Base-by-base conservation (phyloP, 2,888 invertebrate species). In the Ellobium chinense region DNA sequence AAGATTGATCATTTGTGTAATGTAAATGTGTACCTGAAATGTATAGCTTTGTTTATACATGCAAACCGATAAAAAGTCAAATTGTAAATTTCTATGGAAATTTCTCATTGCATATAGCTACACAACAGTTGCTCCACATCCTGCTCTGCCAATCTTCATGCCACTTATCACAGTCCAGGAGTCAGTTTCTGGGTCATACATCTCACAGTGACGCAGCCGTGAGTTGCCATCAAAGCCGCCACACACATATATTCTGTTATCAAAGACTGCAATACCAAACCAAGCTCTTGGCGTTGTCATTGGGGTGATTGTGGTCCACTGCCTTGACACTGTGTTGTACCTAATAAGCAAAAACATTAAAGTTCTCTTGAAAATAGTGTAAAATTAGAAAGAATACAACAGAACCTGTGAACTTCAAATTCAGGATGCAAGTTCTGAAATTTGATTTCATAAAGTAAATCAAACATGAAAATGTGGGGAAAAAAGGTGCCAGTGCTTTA, bases 141-240 rank as follows among this genome's bases (percentile, higher is more conserved):
- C 98, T 87, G 98, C 95, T 36, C 98, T 95, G 93, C 97, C 97
- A 79, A 96, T 94, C 7, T 95, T 95, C 97, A 97, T 97, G 89
- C 97, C 96, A 39, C 95, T 95, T 9, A 98, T 97, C 1, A 96
- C 94, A 29, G 95, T 94, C 98, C 98, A 98, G 37, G 94, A 94
- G 91, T 95, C 95, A 1, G 95, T 94, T 86, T 95, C 95, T 0
- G 96, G 95, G 92, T 97, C 96, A 92, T 95, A 98, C 29, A 96
- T 95, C 94, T 98, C 98, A 1, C 97, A 98, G 81, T 96, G 97
- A 94, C 97, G 97, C 29, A 98, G 95, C 75, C 98, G 97, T 88
- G 97, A 94, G 14, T 97, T 97, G n/a, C 98, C 98, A 94, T 98
- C 98, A 93, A 98, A 98, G 0, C 98, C 98, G 54, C 98, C 97